Evolutionary conservation across 2,113 vertebrate genomes (phyloP).

Genomic region (Cisticola juncidis): DNA sequence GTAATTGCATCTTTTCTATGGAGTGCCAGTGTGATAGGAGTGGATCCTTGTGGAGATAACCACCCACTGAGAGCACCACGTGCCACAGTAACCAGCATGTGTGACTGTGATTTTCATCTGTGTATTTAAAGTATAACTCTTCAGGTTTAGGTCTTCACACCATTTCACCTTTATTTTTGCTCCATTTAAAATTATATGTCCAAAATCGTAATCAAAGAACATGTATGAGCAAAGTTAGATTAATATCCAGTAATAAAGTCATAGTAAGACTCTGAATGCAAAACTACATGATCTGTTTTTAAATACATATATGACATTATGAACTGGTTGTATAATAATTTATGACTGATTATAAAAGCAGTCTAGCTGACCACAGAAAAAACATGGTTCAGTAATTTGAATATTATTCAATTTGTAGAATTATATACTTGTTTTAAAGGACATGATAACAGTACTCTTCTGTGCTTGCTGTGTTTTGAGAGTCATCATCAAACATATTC

Average conservation of each 20-base stretch:
- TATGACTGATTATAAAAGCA: neutral
- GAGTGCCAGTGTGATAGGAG: neutral
- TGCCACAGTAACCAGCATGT: neutral
- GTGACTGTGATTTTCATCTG: neutral
- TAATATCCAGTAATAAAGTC: neutral
- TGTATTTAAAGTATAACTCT: neutral
- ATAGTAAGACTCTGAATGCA: neutral
- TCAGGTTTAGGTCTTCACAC: neutral
- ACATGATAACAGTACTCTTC: neutral
- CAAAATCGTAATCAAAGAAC: neutral
- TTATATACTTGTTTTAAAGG: neutral
- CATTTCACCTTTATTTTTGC: neutral
- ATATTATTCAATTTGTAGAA: neutral
- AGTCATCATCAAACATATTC: neutral
- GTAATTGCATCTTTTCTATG: neutral
- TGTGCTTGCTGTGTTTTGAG: neutral
- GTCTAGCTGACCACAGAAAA: neutral
- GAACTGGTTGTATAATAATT: neutral
- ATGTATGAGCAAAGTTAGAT: neutral
- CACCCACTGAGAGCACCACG: neutral
- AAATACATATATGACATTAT: neutral
- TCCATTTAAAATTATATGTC: neutral
- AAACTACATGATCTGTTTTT: neutral
- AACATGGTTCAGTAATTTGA: neutral
- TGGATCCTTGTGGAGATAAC: neutral